Percentiles rank a stretch among this genome's conserved stretches.
Conservation (phyloP, 2,888 invertebrate species). For the Eupithecia exiguata region DNA sequence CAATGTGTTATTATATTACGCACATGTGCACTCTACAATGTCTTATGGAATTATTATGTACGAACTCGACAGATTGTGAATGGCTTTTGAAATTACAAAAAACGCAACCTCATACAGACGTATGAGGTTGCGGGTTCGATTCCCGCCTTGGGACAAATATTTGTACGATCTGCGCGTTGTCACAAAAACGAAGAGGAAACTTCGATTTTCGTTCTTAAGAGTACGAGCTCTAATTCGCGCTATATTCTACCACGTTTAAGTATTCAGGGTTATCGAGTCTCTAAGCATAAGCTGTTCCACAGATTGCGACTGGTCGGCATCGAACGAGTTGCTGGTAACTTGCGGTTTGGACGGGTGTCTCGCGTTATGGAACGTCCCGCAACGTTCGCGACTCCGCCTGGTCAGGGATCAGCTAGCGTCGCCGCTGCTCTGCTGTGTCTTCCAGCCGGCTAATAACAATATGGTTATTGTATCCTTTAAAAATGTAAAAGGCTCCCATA, state of each 20-base stretch:
- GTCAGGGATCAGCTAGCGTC: constrained; percentile 86
- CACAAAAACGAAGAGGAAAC: too few species aligned
- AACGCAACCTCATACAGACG: too few species aligned
- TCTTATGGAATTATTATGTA: too few species aligned
- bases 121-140: too few species aligned
- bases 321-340: constrained; percentile 92
- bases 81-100: too few species aligned
- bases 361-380: constrained; percentile 87
- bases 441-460: constrained; percentile 94
- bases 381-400: constrained; percentile 86
- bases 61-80: too few species aligned
- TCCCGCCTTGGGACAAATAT: too few species aligned
- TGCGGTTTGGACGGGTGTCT: constrained; percentile 89
- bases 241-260: background rate
- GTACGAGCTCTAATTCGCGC: background rate
- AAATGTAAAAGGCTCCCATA: too few species aligned
- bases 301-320: constrained; percentile 93
- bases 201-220: too few species aligned
- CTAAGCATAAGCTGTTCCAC: background rate
- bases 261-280: background rate
- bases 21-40: too few species aligned
- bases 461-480: constrained; percentile 91
- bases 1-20: too few species aligned
- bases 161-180: too few species aligned
- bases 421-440: constrained; percentile 88